phyloP scores from a whole-genome alignment of 2,888 invertebrate species.

The Chymomyza caudatula region DNA sequence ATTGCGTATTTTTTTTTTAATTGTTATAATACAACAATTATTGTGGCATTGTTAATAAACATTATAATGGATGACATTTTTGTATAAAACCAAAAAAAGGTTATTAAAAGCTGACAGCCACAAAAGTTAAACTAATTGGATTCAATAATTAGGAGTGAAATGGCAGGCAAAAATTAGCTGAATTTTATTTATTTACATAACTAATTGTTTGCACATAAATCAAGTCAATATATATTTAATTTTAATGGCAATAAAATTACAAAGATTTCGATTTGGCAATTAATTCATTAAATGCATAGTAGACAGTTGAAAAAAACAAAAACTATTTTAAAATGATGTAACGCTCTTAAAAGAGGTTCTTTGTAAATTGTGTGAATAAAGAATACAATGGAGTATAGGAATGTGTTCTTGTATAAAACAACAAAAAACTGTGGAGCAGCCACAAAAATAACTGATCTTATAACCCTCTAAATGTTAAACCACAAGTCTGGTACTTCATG shows the following conservation, averaged over 20 bases:
- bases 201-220: background rate
- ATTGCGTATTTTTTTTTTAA: background rate
- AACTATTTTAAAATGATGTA: no score
- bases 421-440: background rate
- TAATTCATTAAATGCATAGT: background rate
- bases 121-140: constrained; percentile 55
- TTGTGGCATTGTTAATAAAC: constrained; percentile 11
- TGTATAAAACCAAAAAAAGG: constrained; percentile 14
- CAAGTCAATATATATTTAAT: background rate
- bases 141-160: constrained; percentile 51
- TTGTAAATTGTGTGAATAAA: no score
- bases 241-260: background rate
- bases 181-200: background rate
- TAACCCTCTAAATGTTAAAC: background rate
- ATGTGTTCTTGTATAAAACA: background rate
- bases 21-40: background rate
- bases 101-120: constrained; percentile 50
- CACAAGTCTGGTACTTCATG: background rate
- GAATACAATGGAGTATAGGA: background rate
- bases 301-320: background rate
- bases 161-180: constrained; percentile 6
- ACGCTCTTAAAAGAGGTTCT: no score
- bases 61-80: constrained; percentile 16
- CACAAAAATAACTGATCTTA: background rate
- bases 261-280: background rate